phyloP scores from a whole-genome alignment of 2,113 vertebrate genomes.

The Aix galericulata region DNA sequence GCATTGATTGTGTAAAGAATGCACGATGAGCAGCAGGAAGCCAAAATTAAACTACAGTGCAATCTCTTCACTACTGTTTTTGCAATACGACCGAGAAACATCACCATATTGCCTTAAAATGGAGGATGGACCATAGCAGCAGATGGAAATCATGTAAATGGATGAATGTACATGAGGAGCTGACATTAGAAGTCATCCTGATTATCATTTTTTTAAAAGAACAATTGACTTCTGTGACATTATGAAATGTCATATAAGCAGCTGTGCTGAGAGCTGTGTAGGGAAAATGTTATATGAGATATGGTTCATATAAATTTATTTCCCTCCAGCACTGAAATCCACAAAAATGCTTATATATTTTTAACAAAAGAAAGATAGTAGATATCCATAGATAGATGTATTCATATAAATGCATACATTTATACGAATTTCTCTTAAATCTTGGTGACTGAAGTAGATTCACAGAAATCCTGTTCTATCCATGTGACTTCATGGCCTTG shows the following conservation, averaged over 20 bases:
- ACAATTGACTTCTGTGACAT: slow-evolving; percentile 40
- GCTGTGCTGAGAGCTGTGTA: not conserved
- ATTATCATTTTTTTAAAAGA: slow-evolving; percentile 42
- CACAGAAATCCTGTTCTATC: not conserved
- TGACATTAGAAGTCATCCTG: slow-evolving; percentile 20
- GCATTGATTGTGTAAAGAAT: not conserved
- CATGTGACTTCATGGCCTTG: not conserved
- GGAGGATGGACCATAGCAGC: not conserved
- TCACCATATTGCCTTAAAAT: not conserved
- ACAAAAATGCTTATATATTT: not conserved
- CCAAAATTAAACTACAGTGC: not conserved
- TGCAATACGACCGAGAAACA: not conserved
- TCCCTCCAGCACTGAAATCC: not conserved
- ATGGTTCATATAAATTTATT: not conserved
- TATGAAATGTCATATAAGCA: slow-evolving; percentile 54
- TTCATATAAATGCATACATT: not conserved
- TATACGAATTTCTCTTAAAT: not conserved
- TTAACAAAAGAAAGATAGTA: not conserved
- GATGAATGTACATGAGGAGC: not conserved
- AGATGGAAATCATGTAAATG: slow-evolving; percentile 16
- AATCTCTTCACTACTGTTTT: not conserved
- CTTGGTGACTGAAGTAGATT: accelerated
- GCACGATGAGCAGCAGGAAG: not conserved
- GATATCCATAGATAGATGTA: not conserved
- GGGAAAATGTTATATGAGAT: not conserved